phyloP scores from a whole-genome alignment of 2,113 vertebrate genomes.

The Alouatta palliata region DNA sequence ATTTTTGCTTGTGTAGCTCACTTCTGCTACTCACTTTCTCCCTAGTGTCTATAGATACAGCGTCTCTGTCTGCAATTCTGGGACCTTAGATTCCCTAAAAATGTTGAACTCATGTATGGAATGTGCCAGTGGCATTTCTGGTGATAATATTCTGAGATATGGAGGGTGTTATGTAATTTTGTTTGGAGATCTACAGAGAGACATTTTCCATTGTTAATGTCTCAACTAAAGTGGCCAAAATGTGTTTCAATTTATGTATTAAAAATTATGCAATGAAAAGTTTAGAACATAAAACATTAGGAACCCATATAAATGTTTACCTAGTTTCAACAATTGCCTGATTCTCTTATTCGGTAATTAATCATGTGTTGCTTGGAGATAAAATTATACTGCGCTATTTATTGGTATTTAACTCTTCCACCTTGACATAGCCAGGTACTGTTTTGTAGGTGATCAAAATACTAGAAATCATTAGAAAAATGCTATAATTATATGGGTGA shows the following conservation, averaged over 20 bases:
- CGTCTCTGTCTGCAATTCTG: not conserved
- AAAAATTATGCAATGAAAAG: conserved; percentile 29
- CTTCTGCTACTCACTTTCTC: not conserved
- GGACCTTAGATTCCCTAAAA: not conserved
- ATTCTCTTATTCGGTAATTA: not conserved
- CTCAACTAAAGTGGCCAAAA: conserved; percentile 26
- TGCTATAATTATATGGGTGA: not conserved
- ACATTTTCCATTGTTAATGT: conserved; percentile 6
- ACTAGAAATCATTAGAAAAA: not conserved
- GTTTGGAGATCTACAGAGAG: not conserved
- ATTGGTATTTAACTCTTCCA: not conserved
- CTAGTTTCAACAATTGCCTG: not conserved
- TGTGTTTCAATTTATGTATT: conserved; percentile 33
- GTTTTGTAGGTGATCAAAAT: not conserved
- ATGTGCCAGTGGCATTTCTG: not conserved
- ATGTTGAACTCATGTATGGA: not conserved
- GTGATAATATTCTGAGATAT: not conserved
- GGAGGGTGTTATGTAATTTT: conserved; percentile 43
- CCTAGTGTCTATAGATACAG: not conserved
- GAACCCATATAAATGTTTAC: not conserved
- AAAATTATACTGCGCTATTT: not conserved
- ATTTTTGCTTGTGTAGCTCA: not conserved
- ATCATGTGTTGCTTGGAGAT: not conserved
- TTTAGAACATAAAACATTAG: conserved; percentile 23
- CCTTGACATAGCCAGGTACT: not conserved